A percentile compares a stretch with the other conserved stretches of the same genome.
These are phyloP conservation scores for Chloroclysta siterata DNA, from an alignment of 2,888 invertebrate species.

Conservation along the genomic window DNA sequence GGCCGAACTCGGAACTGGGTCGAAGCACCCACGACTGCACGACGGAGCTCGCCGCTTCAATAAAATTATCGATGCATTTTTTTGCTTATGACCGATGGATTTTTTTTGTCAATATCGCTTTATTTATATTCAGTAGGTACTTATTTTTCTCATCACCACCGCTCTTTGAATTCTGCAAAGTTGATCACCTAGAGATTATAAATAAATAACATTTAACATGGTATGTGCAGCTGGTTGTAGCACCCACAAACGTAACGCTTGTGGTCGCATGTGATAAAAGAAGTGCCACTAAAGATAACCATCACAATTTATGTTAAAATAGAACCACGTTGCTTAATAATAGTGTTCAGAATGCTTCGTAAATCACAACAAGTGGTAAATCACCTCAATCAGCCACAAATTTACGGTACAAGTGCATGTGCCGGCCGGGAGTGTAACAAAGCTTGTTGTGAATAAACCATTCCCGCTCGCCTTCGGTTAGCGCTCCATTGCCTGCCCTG, in stretches of 20 bases:
- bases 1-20: slow-evolving; percentile 20
- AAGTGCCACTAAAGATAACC: slow-evolving; percentile 18
- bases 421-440: slow-evolving; percentile 31
- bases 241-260: background rate
- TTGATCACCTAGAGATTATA: background rate
- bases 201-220: no score
- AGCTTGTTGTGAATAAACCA: slow-evolving; percentile 36
- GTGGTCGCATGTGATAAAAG: slow-evolving; percentile 25
- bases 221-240: background rate
- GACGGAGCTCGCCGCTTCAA: slow-evolving; percentile 7
- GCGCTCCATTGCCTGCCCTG: slow-evolving; percentile 25
- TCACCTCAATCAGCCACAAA: slow-evolving; percentile 40
- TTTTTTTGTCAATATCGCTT: background rate
- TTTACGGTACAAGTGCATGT: slow-evolving; percentile 37
- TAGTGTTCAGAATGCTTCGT: slow-evolving; percentile 33
- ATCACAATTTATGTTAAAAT: slow-evolving; percentile 28
- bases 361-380: slow-evolving; percentile 39
- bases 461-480: slow-evolving; percentile 30
- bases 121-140: background rate
- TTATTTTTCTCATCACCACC: background rate
- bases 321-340: slow-evolving; percentile 26
- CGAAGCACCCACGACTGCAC: slow-evolving; percentile 10
- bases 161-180: background rate
- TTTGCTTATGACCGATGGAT: slow-evolving; percentile 10
- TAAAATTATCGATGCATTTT: slow-evolving; percentile 24